These are phyloP conservation scores for Apodemus agrarius DNA, from an alignment of 2,797 vertebrate genomes.

Conservation along the genomic window DNA sequence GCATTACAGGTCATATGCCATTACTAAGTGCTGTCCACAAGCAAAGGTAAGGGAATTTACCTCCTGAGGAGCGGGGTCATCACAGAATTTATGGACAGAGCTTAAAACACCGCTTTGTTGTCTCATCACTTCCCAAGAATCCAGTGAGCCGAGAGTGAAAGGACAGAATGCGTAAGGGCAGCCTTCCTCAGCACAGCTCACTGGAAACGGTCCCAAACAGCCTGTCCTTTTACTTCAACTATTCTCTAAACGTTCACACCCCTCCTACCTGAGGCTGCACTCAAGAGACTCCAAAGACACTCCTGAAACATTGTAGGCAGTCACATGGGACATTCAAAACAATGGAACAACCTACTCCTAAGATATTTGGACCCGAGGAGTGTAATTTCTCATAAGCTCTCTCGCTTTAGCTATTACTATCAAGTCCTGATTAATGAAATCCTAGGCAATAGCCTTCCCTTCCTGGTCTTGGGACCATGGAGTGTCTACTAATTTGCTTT, in stretches of 20 bases:
- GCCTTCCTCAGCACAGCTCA: not conserved
- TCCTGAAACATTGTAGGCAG: not conserved
- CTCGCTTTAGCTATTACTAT: not conserved
- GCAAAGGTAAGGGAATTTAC: not conserved
- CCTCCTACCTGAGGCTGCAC: conserved; percentile 35
- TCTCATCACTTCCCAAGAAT: not conserved
- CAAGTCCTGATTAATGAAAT: not conserved
- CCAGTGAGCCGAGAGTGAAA: not conserved
- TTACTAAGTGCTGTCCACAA: not conserved
- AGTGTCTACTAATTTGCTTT: not conserved
- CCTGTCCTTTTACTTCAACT: not conserved
- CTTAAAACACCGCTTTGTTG: not conserved
- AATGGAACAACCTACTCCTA: conserved; percentile 23
- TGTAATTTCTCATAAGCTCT: not conserved
- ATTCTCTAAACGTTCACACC: not conserved
- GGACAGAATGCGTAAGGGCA: not conserved
- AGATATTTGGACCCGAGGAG: not conserved
- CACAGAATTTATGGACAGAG: not conserved
- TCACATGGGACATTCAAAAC: conserved; percentile 39
- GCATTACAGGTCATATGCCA: not conserved
- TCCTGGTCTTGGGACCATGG: not conserved
- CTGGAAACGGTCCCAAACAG: not conserved
- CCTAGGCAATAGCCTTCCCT: not conserved
- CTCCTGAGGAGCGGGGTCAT: not conserved
- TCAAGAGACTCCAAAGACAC: not conserved